Conservation (phyloP, 2,797 vertebrate species). For the Acipenser ruthenus region DNA sequence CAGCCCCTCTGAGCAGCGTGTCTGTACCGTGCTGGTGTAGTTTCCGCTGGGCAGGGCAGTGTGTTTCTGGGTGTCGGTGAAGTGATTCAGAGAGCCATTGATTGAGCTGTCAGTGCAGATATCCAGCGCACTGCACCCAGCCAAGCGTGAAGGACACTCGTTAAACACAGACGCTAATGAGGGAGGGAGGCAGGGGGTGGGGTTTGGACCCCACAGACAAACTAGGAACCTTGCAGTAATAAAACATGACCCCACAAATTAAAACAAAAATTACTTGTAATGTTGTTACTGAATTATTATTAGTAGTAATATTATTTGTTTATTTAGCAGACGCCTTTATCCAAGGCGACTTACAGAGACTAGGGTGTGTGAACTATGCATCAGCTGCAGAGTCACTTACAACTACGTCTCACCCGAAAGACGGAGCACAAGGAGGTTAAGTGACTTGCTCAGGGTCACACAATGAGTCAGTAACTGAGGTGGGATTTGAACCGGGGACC, state of each 20-base stretch:
- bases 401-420: no score
- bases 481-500: no score
- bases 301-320: not conserved
- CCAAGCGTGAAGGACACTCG: conserved; percentile 63
- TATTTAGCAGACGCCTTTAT: not conserved
- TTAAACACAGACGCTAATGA: conserved; percentile 42
- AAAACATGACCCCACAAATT: not conserved
- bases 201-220: not conserved
- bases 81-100: conserved; percentile 35
- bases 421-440: no score
- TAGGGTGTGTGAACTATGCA: no score
- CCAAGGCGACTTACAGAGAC: no score
- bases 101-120: conserved; percentile 27
- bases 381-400: no score
- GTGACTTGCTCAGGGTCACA: no score
- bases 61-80: not conserved
- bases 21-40: no score
- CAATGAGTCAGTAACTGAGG: no score
- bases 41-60: no score
- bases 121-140: conserved; percentile 40
- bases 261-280: not conserved
- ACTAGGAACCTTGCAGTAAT: not conserved
- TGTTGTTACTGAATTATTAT: conserved; percentile 4
- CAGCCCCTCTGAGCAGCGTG: no score
- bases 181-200: not conserved